A percentile compares a stretch with the other conserved stretches of the same genome.
These are phyloP conservation scores for Tiliqua scincoides DNA, from an alignment of 2,113 vertebrate species.

Conservation along the genomic window DNA sequence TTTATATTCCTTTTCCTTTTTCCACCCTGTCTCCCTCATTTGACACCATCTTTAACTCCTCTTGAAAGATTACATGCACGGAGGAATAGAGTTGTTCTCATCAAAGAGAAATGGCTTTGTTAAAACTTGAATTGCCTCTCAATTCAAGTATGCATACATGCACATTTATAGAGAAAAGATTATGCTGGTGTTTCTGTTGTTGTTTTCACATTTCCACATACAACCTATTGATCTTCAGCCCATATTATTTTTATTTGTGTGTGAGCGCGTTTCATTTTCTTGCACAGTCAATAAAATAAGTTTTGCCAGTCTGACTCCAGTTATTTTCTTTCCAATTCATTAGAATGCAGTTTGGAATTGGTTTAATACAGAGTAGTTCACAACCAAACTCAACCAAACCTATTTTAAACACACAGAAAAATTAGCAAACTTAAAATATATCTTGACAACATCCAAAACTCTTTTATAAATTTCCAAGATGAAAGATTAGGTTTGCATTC, in stretches of 20 bases:
- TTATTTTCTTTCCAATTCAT: background rate
- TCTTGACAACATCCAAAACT: too few relatives aligned
- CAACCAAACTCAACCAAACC: background rate
- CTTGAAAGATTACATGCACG: constrained; percentile 13
- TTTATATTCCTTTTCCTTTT: background rate
- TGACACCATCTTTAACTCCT: constrained; percentile 9
- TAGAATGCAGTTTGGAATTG: background rate
- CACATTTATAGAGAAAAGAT: background rate
- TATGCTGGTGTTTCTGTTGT: background rate
- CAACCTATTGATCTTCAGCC: background rate
- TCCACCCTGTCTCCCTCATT: constrained; percentile 13
- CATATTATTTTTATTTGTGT: background rate
- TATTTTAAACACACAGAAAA: background rate
- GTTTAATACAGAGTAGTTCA: background rate
- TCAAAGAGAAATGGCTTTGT: constrained; percentile 1
- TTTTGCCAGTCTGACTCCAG: background rate
- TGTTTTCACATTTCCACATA: background rate
- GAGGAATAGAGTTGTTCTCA: constrained; percentile 10
- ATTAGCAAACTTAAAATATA: too few relatives aligned
- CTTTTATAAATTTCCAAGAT: too few relatives aligned
- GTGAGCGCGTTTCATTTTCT: background rate
- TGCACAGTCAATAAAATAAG: background rate
- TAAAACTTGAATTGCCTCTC: background rate
- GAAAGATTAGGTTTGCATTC: too few relatives aligned
- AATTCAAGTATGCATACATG: background rate